A percentile compares a stretch with the other conserved stretches of the same genome.
Evolutionary conservation across 2,797 vertebrate species (phyloP).

Genomic region (Pachyuromys duprasi): DNA sequence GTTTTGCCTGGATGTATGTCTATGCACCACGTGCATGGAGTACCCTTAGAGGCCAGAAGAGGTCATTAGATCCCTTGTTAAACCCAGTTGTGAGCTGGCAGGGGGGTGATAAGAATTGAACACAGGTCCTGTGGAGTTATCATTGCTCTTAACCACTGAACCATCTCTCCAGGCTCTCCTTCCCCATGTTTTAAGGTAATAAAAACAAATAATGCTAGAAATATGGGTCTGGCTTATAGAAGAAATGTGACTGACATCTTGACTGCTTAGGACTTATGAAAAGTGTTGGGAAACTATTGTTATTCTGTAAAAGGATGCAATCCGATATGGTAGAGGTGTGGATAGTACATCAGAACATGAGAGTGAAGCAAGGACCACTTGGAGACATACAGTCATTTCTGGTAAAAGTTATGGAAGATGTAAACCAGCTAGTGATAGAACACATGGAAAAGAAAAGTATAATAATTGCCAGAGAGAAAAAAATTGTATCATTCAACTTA

Average conservation of each 20-base stretch:
- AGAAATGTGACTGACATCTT: neutral
- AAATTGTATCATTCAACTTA: neutral
- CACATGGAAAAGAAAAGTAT: constrained; percentile 43
- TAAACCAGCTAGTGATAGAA: constrained; percentile 16
- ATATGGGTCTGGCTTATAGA: neutral
- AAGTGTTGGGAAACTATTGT: neutral
- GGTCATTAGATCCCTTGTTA: neutral
- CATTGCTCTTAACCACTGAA: neutral
- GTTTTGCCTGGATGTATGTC: neutral
- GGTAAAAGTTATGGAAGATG: neutral
- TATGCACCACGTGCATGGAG: too few species aligned
- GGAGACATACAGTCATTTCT: constrained; percentile 36
- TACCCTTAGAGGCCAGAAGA: neutral
- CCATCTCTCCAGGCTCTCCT: neutral
- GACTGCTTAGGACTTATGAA: constrained; percentile 6
- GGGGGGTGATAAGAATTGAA: neutral
- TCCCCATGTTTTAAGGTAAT: neutral
- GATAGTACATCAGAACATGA: constrained; percentile 1
- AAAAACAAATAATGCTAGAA: constrained; percentile 18
- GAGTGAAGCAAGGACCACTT: neutral
- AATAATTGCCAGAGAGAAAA: constrained; percentile 37
- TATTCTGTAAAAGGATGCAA: neutral
- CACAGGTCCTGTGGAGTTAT: neutral
- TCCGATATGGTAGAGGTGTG: neutral
- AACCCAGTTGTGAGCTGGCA: neutral